These are phyloP conservation scores for Hirtodrosophila trivittata DNA, from an alignment of 2,888 invertebrate genomes.

Conservation along the genomic window DNA sequence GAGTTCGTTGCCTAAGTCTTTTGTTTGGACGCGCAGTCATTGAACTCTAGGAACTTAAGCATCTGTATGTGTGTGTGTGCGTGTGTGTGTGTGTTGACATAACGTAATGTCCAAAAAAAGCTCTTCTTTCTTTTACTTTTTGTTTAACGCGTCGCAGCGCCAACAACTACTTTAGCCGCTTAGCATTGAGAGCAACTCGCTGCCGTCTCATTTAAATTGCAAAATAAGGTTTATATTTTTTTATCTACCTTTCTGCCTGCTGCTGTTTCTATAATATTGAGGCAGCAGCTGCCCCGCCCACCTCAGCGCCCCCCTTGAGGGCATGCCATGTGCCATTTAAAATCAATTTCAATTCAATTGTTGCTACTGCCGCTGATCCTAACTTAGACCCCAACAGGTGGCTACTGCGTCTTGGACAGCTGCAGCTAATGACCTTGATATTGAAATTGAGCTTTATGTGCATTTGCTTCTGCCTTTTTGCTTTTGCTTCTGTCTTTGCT, in stretches of 20 bases:
- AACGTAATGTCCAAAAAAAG: constrained; percentile 31
- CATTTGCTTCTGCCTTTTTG: constrained; percentile 32
- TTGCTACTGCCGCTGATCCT: constrained; percentile 2
- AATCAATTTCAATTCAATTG: constrained; percentile 45
- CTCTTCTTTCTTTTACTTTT: background rate
- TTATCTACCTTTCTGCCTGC: background rate
- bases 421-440: constrained; percentile 81
- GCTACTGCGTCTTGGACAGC: constrained; percentile 52
- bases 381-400: constrained; percentile 46
- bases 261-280: constrained; percentile 38
- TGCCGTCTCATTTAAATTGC: constrained; percentile 61
- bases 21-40: constrained; percentile 64
- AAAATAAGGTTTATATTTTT: constrained; percentile 31
- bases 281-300: constrained; percentile 2
- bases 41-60: constrained; percentile 42
- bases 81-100: constrained; percentile 27
- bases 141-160: constrained; percentile 45
- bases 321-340: constrained; percentile 40
- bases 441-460: constrained; percentile 75
- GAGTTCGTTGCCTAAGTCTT: constrained; percentile 78
- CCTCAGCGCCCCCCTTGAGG: constrained; percentile 5
- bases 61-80: background rate
- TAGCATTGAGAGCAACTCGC: constrained; percentile 27
- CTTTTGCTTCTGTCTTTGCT: constrained; percentile 37
- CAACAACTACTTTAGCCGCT: constrained; percentile 14